Conservation (phyloP, 2,113 vertebrate species). For the Trogon surrucura region DNA sequence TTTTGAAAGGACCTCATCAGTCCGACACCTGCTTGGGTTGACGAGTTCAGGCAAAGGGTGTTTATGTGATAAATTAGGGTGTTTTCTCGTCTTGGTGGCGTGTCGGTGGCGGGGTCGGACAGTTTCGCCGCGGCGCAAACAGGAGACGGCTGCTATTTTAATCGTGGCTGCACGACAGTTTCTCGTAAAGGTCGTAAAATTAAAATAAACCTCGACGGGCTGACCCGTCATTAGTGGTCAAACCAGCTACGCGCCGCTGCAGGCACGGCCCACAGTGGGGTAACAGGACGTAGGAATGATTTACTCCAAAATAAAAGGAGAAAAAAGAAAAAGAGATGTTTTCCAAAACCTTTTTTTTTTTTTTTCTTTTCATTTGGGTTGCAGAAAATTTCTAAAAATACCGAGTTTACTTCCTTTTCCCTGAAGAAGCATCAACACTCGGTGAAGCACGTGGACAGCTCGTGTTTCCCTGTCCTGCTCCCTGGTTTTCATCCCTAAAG, state of each 20-base stretch:
- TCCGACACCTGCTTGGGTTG: background rate
- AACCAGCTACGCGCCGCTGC: background rate
- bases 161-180: slow-evolving; percentile 4
- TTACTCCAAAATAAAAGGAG: background rate
- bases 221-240: slow-evolving; percentile 61
- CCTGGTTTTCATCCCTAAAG: background rate
- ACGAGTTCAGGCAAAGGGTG: background rate
- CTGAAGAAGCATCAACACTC: background rate
- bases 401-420: background rate
- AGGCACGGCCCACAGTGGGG: background rate
- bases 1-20: background rate
- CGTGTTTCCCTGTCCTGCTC: background rate
- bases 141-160: slow-evolving; percentile 56
- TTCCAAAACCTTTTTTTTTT: background rate
- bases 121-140: background rate
- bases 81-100: background rate
- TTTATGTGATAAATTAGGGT: background rate
- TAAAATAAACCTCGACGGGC: slow-evolving; percentile 40
- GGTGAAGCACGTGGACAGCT: background rate
- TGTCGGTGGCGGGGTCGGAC: background rate
- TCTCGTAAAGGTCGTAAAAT: slow-evolving; percentile 53
- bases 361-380: background rate
- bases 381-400: background rate
- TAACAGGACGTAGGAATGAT: background rate
- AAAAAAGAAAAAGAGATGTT: background rate